phyloP scores from a whole-genome alignment of 2,888 invertebrate species.

The Merodon equestris region DNA sequence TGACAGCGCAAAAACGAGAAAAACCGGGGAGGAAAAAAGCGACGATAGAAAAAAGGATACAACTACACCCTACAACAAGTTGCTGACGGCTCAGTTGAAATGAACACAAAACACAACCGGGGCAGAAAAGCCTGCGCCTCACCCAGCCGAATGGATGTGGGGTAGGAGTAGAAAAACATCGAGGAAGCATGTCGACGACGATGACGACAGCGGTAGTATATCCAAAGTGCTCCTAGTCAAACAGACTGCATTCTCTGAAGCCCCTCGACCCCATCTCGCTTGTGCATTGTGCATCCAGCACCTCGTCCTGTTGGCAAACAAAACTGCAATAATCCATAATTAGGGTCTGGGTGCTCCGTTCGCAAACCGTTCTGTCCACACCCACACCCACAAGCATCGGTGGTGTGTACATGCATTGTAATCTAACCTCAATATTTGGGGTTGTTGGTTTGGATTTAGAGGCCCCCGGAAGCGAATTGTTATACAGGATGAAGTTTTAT shows the following conservation, averaged over 20 bases:
- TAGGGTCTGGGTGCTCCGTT: constrained; percentile 12
- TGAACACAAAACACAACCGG: constrained; percentile 32
- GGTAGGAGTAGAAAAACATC: no score
- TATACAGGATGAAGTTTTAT: constrained; percentile 45
- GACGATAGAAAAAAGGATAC: constrained; percentile 38
- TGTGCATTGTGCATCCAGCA: background rate
- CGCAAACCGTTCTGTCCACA: background rate
- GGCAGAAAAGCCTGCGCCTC: constrained; percentile 42
- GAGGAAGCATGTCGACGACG: constrained; percentile 15
- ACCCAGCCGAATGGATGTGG: no score
- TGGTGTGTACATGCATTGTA: constrained; percentile 14
- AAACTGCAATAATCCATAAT: constrained; percentile 57
- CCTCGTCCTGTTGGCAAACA: constrained; percentile 16
- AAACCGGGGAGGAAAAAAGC: background rate
- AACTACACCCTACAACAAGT: constrained; percentile 44
- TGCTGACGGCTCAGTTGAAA: constrained; percentile 62
- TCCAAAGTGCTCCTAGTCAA: background rate
- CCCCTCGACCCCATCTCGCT: background rate
- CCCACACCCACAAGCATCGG: no score
- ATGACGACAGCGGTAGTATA: no score
- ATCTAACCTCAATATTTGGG: constrained; percentile 54
- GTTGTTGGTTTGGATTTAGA: constrained; percentile 51
- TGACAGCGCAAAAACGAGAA: constrained; percentile 46
- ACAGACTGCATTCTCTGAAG: background rate
- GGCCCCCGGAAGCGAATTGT: constrained; percentile 46